Evolutionary conservation across 2,888 invertebrate genomes (phyloP).

Genomic region (Sicus ferrugineus): DNA sequence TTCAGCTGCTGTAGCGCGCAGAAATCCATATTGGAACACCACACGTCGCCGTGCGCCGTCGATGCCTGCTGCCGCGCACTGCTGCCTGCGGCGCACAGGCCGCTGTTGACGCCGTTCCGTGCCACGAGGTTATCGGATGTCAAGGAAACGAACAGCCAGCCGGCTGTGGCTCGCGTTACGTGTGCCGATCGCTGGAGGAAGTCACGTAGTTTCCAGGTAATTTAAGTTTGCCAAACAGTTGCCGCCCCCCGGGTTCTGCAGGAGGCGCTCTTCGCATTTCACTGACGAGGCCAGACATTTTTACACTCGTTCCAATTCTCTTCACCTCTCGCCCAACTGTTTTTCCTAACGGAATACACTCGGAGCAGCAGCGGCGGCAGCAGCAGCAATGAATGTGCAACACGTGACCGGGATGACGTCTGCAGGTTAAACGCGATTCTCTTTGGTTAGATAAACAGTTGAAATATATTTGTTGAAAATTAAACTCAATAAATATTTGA

Average conservation of each 20-base stretch:
- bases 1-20: not conserved
- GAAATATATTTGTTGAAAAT: no score
- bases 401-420: not conserved
- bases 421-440: no score
- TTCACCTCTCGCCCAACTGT: not conserved
- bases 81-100: not conserved
- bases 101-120: not conserved
- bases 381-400: not conserved
- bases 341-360: no score
- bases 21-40: no score
- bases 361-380: no score
- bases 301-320: no score
- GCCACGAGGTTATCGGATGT: not conserved
- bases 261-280: not conserved
- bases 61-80: no score
- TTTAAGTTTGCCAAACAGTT: constrained; percentile 53
- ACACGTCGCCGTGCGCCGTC: no score
- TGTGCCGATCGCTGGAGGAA: constrained; percentile 46
- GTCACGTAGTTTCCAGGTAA: constrained; percentile 64
- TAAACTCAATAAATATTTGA: not conserved
- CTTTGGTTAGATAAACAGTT: no score
- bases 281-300: not conserved
- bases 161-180: constrained; percentile 23
- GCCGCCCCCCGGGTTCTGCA: constrained; percentile 30
- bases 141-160: not conserved